Evolutionary conservation across 2,797 vertebrate species (phyloP).

Genomic region (Rhadinocentrus ornatus): DNA sequence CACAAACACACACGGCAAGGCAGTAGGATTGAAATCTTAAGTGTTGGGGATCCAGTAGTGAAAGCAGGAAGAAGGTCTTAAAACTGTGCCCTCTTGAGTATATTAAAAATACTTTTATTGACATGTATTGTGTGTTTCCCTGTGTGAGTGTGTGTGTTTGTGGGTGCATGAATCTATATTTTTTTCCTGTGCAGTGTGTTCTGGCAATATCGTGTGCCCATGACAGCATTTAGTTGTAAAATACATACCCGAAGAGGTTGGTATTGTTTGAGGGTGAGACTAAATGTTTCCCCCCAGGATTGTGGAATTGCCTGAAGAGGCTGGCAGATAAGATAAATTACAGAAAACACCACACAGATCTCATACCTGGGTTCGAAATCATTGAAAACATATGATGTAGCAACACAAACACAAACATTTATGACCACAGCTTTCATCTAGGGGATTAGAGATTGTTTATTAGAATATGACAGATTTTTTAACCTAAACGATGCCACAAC

Average conservation of each 20-base stretch:
- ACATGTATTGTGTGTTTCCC: slow-evolving; percentile 73
- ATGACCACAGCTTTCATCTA: slow-evolving; percentile 30
- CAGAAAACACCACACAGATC: slow-evolving; percentile 53
- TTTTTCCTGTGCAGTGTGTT: slow-evolving; percentile 62
- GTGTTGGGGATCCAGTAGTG: slow-evolving; percentile 74
- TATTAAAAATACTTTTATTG: slow-evolving; percentile 82
- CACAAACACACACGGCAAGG: slow-evolving; percentile 31
- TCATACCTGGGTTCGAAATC: slow-evolving; percentile 58
- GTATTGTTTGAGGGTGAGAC: slow-evolving; percentile 67
- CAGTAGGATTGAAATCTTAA: slow-evolving; percentile 73
- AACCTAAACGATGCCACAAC: slow-evolving; percentile 19
- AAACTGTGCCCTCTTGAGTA: slow-evolving; percentile 77
- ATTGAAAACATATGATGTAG: slow-evolving; percentile 69
- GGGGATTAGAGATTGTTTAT: slow-evolving; percentile 41
- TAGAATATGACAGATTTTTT: slow-evolving; percentile 38
- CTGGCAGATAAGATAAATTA: slow-evolving; percentile 65
- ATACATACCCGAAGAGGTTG: slow-evolving; percentile 62
- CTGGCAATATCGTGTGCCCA: slow-evolving; percentile 70
- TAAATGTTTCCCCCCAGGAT: slow-evolving; percentile 68
- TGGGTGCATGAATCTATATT: slow-evolving; percentile 30
- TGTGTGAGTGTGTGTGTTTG: slow-evolving; percentile 33
- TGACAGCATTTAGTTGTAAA: slow-evolving; percentile 74
- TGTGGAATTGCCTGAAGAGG: slow-evolving; percentile 58
- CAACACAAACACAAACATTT: slow-evolving; percentile 59
- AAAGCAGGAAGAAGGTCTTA: slow-evolving; percentile 79